phyloP scores from a whole-genome alignment of 1,140 invertebrate species.

The Pollicipes pollicipes region DNA sequence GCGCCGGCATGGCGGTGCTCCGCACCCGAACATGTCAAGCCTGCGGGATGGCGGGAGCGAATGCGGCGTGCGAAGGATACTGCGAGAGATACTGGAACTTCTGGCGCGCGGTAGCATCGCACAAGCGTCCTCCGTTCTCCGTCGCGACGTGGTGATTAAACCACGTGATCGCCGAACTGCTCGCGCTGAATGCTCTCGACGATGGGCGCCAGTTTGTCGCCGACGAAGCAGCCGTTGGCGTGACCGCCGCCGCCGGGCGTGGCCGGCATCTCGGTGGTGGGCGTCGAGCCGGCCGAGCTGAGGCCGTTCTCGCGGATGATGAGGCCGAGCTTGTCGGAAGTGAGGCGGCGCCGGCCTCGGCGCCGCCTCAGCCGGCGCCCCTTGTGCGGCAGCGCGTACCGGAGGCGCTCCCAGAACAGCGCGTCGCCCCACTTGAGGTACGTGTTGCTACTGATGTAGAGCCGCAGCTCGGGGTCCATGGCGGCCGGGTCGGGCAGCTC shows the following conservation, averaged over 20 bases:
- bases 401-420: conserved; percentile 68
- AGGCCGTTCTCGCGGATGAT: neutral
- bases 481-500: conserved; percentile 43
- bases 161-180: neutral
- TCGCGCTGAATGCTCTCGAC: neutral
- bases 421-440: conserved; percentile 71
- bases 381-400: conserved; percentile 45
- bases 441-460: conserved; percentile 64
- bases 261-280: neutral
- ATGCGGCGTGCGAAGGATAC: no score
- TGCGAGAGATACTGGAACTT: no score
- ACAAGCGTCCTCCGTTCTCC: no score
- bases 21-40: no score
- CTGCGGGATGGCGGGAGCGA: no score
- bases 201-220: neutral
- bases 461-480: conserved; percentile 51
- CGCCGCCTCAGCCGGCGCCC: neutral
- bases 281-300: neutral
- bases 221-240: neutral
- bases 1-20: no score
- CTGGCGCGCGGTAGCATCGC: no score
- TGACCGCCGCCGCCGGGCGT: neutral
- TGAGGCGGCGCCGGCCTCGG: neutral
- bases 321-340: neutral
- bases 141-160: no score